Evolutionary conservation across 2,888 invertebrate species (phyloP).

Genomic region (Zele albiditarsus): DNA sequence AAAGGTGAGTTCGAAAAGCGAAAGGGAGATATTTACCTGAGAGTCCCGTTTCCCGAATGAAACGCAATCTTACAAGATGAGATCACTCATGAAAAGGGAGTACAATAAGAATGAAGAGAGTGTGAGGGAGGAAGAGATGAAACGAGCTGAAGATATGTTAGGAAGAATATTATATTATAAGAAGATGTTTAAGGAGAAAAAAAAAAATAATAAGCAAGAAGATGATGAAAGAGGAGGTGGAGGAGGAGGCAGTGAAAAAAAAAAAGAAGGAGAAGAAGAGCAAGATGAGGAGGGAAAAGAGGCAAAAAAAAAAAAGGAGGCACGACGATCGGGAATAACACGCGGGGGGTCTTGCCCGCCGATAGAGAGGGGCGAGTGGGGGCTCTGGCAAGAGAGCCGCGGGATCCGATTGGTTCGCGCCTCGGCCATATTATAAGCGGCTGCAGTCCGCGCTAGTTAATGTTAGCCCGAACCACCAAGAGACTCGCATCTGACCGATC

Average conservation of each 20-base stretch:
- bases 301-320: conserved; percentile 49
- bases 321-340: conserved; percentile 50
- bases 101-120: background rate
- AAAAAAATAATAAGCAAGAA: conserved; percentile 16
- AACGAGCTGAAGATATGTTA: conserved; percentile 17
- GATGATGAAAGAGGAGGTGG: conserved; percentile 19
- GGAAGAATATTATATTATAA: conserved; percentile 1
- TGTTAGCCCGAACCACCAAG: conserved; percentile 69
- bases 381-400: conserved; percentile 59
- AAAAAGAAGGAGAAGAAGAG: conserved; percentile 29
- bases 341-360: conserved; percentile 52
- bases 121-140: conserved; percentile 16
- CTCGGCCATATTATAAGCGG: conserved; percentile 71
- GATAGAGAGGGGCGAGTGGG: conserved; percentile 55
- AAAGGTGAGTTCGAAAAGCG: conserved; percentile 33
- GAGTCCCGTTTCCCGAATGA: conserved; percentile 47
- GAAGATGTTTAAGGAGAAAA: conserved; percentile 9
- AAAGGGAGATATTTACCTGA: conserved; percentile 33
- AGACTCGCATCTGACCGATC: conserved; percentile 67
- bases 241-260: conserved; percentile 34
- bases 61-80: conserved; percentile 18
- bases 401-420: conserved; percentile 69
- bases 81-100: conserved; percentile 1
- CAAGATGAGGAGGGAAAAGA: conserved; percentile 39
- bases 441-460: conserved; percentile 71